phyloP scores from a whole-genome alignment of 1,140 invertebrate genomes.

The Drosophila ironensis region DNA sequence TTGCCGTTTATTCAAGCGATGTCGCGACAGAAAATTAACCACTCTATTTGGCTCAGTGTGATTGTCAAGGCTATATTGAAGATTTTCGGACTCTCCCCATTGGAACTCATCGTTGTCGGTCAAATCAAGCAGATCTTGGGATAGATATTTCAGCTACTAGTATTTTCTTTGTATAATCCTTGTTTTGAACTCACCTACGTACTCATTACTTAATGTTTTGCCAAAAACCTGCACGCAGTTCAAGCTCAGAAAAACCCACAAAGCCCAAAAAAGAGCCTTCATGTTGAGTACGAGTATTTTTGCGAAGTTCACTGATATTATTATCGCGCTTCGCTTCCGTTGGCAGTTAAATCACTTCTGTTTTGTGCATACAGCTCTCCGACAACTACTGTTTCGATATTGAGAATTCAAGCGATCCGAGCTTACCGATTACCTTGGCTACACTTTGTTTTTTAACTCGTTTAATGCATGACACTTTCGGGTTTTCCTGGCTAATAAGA shows the following conservation, averaged over 20 bases:
- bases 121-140: slow-evolving; percentile 64
- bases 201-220: slow-evolving; percentile 39
- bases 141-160: too few relatives aligned
- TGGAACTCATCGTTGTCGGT: slow-evolving; percentile 73
- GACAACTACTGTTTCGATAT: too few relatives aligned
- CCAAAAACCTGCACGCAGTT: not conserved
- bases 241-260: slow-evolving; percentile 13
- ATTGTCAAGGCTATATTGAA: slow-evolving; percentile 15
- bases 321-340: slow-evolving; percentile 65
- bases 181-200: slow-evolving; percentile 31
- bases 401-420: slow-evolving; percentile 4
- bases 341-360: slow-evolving; percentile 15
- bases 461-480: slow-evolving; percentile 46
- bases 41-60: slow-evolving; percentile 11
- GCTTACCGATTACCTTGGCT: slow-evolving; percentile 38
- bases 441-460: slow-evolving; percentile 23
- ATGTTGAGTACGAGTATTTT: slow-evolving; percentile 31
- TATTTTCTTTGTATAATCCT: not conserved
- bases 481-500: slow-evolving; percentile 41
- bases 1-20: slow-evolving; percentile 63
- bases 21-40: slow-evolving; percentile 52
- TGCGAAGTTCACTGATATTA: slow-evolving; percentile 6
- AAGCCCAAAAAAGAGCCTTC: slow-evolving; percentile 18
- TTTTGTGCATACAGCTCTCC: slow-evolving; percentile 10
- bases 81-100: slow-evolving; percentile 65